Evolutionary conservation across 1,140 invertebrate species (phyloP), one percentile per base, ranked within the genome.

Genomic region (Planococcus citri): DNA sequence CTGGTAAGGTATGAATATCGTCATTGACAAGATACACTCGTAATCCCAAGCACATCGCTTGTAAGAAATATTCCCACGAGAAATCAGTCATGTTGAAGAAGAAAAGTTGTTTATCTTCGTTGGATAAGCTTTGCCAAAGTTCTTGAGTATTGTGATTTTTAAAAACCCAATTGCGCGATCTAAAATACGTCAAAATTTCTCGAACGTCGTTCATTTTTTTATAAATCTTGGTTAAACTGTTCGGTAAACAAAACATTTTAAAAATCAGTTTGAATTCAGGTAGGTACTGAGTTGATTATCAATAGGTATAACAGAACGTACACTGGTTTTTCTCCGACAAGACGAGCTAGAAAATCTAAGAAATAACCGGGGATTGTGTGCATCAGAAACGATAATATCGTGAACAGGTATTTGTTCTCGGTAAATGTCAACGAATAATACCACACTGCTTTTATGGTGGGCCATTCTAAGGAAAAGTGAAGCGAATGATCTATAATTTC

Each of bases 211-310:
- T 82, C 51, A 92, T 84, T 76, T 88, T 89, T 21, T 81, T 81
- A 74, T 91, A 91, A 10, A 88, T 84, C 74, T 85, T 84, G 29
- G 85, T 79, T 81, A 91, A 82, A 77, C 89, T 91, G 77, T 20
- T n/a, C n/a, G n/a, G n/a, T n/a, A 79, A 80, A 61, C 25, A 22
- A 14, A 69, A 79, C 79, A 68, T 75, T 74, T 67, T 38, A 70
- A 41, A n/a, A n/a, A n/a, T n/a, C n/a, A n/a, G n/a, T n/a, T n/a
- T n/a, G n/a, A n/a, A n/a, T n/a, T n/a, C 64, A 17, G 64, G 14
- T 57, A 20, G 38, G 29, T 33, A 33, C 29, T n/a, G n/a, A n/a
- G n/a, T n/a, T n/a, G n/a, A n/a, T n/a, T n/a, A n/a, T n/a, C 25
- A 20, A 37, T 69, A 37, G 9, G 70, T 33, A 64, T 69, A 24